Evolutionary conservation across 2,113 vertebrate species (phyloP), one percentile per base, ranked within the genome.

Genomic region (Ceyx cyanopectus): DNA sequence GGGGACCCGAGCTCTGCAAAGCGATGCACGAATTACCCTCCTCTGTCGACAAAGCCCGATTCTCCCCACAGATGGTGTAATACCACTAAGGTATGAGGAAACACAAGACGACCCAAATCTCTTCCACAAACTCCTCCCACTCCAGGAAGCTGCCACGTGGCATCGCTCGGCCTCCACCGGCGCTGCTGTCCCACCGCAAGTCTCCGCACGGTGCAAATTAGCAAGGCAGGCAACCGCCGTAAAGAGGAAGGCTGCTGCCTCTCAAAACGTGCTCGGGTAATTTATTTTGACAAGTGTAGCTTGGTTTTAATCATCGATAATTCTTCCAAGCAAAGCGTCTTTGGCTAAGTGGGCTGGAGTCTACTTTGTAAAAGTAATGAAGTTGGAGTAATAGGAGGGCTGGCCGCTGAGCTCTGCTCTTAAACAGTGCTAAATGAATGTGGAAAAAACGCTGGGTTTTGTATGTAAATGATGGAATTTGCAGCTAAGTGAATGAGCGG

Each of bases 251-350:
- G 73, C 90, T 94, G 68, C 60, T 91, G 80, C 72, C 68, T 75
- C 85, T 96, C 82, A 73, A 56, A 91, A 61, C 0, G 2, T 26
- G 13, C 76, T 77, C 0, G 1, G 40, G 29, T 88, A 78, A 96
- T 90, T 88, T 65, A 70, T 86, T 94, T 78, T 90, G 77, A 94
- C 88, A 88, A 88, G 48, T 86, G 77, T 72, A 43, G n/a, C 90
- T 96, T 76, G 66, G 77, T 90, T 95, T 93, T 89, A 88, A 93
- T 89, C 40, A 94, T 68, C 0, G 1, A 88, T 92, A 93, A 94
- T 86, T 92, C 56, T 81, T 90, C 83, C 5, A 12, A 93, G 85
- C 48, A 85, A 88, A 94, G 24, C 1, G 0, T 81, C 53, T 75
- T 78, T 0, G 0, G 45, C 27, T 75, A 74, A 81, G 76, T 12